These are phyloP conservation scores for Quadriops clusia DNA, from an alignment of 2,888 invertebrate genomes.

Conservation along the genomic window DNA sequence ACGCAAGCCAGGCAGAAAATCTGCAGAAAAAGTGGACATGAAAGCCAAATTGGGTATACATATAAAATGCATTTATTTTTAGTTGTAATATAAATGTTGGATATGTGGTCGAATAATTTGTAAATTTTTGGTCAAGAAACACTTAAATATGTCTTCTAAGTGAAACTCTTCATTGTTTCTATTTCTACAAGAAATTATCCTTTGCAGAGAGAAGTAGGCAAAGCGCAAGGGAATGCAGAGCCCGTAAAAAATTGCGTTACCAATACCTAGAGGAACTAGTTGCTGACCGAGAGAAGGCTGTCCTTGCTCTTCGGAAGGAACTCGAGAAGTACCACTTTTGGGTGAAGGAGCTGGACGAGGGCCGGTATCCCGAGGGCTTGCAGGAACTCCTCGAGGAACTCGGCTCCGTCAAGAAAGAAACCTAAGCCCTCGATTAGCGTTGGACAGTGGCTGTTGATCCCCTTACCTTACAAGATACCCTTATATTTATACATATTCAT, in stretches of 20 bases:
- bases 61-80: conserved; percentile 1
- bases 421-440: conserved; percentile 4
- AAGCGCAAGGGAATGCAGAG: conserved; percentile 94
- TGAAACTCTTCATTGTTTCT: no score
- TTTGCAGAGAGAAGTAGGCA: conserved; percentile 84
- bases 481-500: no score
- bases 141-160: no score
- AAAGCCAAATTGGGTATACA: conserved; percentile 79
- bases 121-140: no score
- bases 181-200: no score
- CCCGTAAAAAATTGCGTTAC: conserved; percentile 90
- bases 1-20: conserved; percentile 78
- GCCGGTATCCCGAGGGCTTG: conserved; percentile 66
- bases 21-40: conserved; percentile 82
- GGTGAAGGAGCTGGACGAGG: conserved; percentile 71
- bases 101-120: no score
- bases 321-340: conserved; percentile 79
- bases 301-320: conserved; percentile 75
- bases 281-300: conserved; percentile 84
- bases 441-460: no score
- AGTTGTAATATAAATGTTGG: conserved; percentile 1
- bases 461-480: no score
- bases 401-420: conserved; percentile 58
- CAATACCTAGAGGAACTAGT: conserved; percentile 95
- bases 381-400: conserved; percentile 64